Evolutionary conservation across 2,888 invertebrate genomes (phyloP), one percentile per base, ranked within the genome.

Genomic region (Xanthorhoe spadicearia): DNA sequence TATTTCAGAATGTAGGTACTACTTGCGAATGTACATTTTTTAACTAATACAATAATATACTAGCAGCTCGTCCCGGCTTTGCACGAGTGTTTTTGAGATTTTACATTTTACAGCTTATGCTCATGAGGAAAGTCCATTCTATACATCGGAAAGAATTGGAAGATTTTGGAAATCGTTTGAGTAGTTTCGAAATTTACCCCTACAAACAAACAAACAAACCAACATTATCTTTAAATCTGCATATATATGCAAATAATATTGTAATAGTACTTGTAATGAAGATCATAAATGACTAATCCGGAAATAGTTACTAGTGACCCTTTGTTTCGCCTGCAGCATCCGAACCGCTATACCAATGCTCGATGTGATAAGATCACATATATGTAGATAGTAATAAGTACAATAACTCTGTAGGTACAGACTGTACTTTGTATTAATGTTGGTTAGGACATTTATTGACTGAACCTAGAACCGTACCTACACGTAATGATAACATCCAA

Each of bases 251-350:
- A 38, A 38, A 38, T 38, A 7, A 38, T 38, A 8, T 35, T 4
- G 35, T 38, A 38, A 38, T 8, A 10, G 9, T 9, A 10, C 35
- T 9, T 38, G 0, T 10, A 38, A 38, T 38, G 8, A 38, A 38
- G n/a, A n/a, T n/a, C n/a, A 2, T 38, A 10, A 10, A 52, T 23
- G 35, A 19, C 9, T 18, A 52, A 60, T 56, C 60, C 63, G 67
- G 63, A 67, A 63, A 67, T 67, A 32, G 59, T 56, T 50, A 51
- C 51, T 58, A n/a, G 43, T 57, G 67, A 64, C 60, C 67, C 67
- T 38, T 49, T 48, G 55, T 52, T 48, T 60, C 9, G 60, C 67
- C 63, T 35, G 60, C 63, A 52, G 67, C 67, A 4, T 1, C 28
- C n/a, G 0, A 23, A 59, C 63, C 55, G 63, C 67, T 63, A 60